phyloP scores from a whole-genome alignment of 2,888 invertebrate genomes.

The Platycheirus albimanus region DNA sequence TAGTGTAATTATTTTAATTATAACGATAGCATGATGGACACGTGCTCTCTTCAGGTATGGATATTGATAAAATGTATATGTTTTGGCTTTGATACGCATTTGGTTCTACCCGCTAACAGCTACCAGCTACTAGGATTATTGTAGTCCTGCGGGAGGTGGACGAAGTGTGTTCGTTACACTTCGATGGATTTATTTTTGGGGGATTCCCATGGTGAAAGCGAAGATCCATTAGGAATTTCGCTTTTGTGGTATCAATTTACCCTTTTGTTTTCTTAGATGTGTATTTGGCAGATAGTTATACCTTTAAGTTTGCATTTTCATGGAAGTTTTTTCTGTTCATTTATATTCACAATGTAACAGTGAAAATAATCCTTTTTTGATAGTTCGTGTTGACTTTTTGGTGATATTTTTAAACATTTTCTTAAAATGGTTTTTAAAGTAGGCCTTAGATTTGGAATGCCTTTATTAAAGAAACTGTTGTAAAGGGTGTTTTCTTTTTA shows the following conservation, averaged over 20 bases:
- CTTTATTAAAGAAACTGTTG: no score
- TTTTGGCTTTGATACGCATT: constrained; percentile 10
- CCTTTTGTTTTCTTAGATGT: neutral
- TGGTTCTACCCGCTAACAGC: neutral
- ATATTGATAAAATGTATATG: constrained; percentile 10
- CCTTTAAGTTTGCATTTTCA: no score
- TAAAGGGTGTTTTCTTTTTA: no score
- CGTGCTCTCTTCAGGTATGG: constrained; percentile 67
- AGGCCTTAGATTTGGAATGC: no score
- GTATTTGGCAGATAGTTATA: neutral
- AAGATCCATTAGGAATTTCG: constrained; percentile 19
- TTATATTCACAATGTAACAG: no score
- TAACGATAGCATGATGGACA: constrained; percentile 62
- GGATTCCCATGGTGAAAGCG: constrained; percentile 6
- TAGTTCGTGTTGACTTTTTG: no score
- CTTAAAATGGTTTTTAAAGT: no score
- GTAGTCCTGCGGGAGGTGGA: constrained; percentile 6
- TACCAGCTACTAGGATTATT: no score
- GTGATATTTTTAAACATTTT: no score
- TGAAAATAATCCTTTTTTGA: no score
- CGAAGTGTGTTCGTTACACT: constrained; percentile 37
- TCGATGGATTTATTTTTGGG: constrained; percentile 16
- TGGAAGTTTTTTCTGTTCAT: no score
- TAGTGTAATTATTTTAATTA: constrained; percentile 73
- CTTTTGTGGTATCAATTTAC: constrained; percentile 17